A percentile compares a stretch with the other conserved stretches of the same genome.
phyloP scores from a whole-genome alignment of 2,113 vertebrate species.

The Oriolus oriolus region DNA sequence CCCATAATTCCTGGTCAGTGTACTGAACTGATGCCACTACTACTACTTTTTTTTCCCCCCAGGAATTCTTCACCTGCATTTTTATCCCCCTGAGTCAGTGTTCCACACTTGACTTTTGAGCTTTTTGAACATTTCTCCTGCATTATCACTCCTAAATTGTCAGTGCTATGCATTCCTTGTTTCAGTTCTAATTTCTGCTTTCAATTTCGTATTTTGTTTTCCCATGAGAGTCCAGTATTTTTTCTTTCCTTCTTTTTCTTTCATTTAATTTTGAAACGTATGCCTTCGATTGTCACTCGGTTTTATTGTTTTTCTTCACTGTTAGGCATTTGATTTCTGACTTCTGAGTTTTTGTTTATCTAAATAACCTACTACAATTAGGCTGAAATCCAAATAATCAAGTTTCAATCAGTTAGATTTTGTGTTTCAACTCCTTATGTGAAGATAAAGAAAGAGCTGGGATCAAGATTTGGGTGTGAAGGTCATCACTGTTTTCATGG shows the following conservation, averaged over 20 bases:
- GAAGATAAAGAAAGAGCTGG: neutral
- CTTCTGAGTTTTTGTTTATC: neutral
- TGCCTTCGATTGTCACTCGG: neutral
- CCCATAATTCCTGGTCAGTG: neutral
- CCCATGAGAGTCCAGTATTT: neutral
- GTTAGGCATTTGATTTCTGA: neutral
- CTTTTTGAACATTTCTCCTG: neutral
- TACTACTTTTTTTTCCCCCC: neutral
- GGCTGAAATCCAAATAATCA: neutral
- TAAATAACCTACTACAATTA: neutral
- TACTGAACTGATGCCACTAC: neutral
- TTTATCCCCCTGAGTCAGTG: fast-evolving
- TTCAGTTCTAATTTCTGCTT: neutral
- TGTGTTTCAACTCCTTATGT: neutral
- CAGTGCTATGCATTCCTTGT: neutral
- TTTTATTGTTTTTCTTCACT: neutral
- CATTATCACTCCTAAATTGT: neutral
- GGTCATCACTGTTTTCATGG: neutral
- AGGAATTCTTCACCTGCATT: neutral
- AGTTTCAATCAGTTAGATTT: neutral
- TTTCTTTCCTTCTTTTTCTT: neutral
- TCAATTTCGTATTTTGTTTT: neutral
- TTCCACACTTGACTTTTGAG: neutral
- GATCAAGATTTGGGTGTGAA: neutral
- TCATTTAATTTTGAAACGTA: neutral